These are phyloP conservation scores for Henricia sp. DNA, from an alignment of 53 echinoderm and acorn worm species.

Conservation along the genomic window DNA sequence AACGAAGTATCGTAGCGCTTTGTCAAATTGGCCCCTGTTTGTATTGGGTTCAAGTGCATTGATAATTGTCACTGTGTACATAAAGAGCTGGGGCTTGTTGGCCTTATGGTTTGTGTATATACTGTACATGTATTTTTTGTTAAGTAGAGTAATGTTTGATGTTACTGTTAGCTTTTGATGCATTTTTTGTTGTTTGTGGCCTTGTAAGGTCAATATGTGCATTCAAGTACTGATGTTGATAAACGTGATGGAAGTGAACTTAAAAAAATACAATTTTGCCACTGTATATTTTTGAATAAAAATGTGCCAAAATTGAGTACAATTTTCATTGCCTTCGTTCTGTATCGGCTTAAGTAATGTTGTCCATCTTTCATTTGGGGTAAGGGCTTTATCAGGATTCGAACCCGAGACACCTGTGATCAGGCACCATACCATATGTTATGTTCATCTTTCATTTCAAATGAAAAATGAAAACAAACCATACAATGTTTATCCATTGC, in stretches of 20 bases:
- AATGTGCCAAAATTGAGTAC: neutral
- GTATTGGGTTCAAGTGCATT: conserved; percentile 17
- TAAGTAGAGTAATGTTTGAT: conserved; percentile 17
- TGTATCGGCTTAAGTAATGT: too few relatives aligned
- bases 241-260: conserved; percentile 35
- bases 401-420: too few relatives aligned
- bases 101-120: neutral
- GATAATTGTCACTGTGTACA: neutral
- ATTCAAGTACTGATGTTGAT: conserved; percentile 3
- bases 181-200: neutral
- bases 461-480: too few relatives aligned
- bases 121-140: neutral
- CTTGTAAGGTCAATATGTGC: conserved; percentile 1
- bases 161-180: neutral
- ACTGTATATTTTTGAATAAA: conserved; percentile 45
- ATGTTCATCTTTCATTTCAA: too few relatives aligned
- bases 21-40: too few relatives aligned
- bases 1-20: too few relatives aligned
- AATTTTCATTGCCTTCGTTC: too few relatives aligned
- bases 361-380: too few relatives aligned
- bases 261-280: conserved; percentile 15
- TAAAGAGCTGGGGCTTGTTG: neutral
- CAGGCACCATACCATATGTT: too few relatives aligned
- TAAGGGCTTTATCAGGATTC: too few relatives aligned
- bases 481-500: too few relatives aligned